A percentile compares a stretch with the other conserved stretches of the same genome.
Conservation (phyloP, 2,113 vertebrate genomes). For the Tinamus guttatus region DNA sequence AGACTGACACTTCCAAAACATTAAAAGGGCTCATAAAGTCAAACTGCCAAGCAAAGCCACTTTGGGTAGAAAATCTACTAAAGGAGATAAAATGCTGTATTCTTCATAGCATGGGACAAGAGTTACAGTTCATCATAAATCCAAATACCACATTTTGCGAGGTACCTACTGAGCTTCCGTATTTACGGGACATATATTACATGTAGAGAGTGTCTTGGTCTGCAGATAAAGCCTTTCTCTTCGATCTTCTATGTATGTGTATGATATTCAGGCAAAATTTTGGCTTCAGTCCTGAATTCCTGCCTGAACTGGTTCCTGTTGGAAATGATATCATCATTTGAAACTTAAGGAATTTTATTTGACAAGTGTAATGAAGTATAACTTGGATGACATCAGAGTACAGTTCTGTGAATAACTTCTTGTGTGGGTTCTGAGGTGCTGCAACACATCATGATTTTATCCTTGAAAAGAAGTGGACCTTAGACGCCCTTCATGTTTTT, state of each 20-base stretch:
- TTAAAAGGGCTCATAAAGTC: not conserved
- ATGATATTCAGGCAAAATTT: not conserved
- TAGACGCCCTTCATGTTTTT: not conserved
- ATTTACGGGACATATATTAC: not conserved
- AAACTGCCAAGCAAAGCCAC: not conserved
- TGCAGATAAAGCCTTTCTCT: not conserved
- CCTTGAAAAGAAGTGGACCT: not conserved
- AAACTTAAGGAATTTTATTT: not conserved
- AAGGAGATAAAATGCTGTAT: not conserved
- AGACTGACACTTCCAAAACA: not conserved
- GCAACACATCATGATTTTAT: not conserved
- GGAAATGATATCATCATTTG: not conserved
- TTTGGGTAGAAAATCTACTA: not conserved
- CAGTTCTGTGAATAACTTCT: not conserved
- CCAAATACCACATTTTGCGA: not conserved
- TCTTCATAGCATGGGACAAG: not conserved
- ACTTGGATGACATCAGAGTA: not conserved
- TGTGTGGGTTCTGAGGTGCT: rapidly evolving
- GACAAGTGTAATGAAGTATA: not conserved
- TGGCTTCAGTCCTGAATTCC: not conserved
- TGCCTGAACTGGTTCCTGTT: not conserved
- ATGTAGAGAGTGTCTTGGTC: not conserved
- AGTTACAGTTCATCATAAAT: not conserved
- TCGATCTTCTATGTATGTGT: not conserved
- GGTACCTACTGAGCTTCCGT: not conserved